Evolutionary conservation across 2,797 vertebrate species (phyloP).

Genomic region (Rhinoraja longicauda): DNA sequence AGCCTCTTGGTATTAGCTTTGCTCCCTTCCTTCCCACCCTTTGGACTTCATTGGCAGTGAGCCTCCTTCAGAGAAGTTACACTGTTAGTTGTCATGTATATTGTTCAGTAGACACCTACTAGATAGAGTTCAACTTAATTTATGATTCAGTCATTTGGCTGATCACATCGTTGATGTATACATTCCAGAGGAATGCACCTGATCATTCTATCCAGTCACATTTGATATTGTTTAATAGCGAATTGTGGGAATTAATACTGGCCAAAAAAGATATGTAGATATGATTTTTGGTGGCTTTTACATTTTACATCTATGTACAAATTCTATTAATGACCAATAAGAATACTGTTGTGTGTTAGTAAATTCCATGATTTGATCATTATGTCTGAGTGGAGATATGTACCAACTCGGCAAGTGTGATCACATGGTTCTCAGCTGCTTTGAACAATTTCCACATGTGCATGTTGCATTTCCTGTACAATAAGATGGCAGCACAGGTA

Average conservation of each 20-base stretch:
- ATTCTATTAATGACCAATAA: slow-evolving; percentile 14
- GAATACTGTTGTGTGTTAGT: slow-evolving; percentile 24
- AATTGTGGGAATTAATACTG: background rate
- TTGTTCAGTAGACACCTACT: background rate
- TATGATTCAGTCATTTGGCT: background rate
- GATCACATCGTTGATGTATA: background rate
- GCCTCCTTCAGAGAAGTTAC: background rate
- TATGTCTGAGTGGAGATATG: slow-evolving; percentile 33
- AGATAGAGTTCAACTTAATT: background rate
- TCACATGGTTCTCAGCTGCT: background rate
- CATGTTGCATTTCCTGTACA: slow-evolving; percentile 27
- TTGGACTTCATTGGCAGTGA: background rate
- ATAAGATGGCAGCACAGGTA: slow-evolving; percentile 34
- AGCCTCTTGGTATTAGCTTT: background rate
- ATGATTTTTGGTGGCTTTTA: background rate
- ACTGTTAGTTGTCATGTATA: background rate
- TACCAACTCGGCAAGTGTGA: slow-evolving; percentile 21
- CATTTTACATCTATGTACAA: background rate
- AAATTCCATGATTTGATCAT: slow-evolving; percentile 25
- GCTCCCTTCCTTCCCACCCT: background rate
- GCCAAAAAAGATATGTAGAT: slow-evolving; percentile 29
- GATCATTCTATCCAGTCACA: background rate
- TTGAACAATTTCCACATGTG: slow-evolving; percentile 20
- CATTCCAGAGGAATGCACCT: background rate
- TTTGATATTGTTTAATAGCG: background rate